Evolutionary conservation across 2,797 vertebrate genomes (phyloP).

Genomic region (Sarcophilus harrisii): DNA sequence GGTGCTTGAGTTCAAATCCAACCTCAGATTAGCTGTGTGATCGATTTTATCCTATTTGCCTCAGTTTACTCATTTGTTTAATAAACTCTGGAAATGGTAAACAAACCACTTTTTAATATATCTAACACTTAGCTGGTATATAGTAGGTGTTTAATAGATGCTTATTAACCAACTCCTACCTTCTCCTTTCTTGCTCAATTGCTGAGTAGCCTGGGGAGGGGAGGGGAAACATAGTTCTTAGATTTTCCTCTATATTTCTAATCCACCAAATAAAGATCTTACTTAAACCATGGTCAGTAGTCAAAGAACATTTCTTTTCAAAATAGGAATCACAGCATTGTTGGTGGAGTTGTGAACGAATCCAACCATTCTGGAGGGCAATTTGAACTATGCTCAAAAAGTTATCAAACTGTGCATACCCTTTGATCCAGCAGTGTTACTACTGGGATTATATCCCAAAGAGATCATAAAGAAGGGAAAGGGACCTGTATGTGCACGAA

Average conservation of each 20-base stretch:
- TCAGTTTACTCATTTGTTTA: too few relatives aligned
- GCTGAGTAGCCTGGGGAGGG: not conserved
- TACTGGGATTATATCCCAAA: too few relatives aligned
- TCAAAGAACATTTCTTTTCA: not conserved
- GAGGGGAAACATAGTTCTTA: not conserved
- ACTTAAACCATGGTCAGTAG: not conserved
- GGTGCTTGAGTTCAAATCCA: not conserved
- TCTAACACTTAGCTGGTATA: not conserved
- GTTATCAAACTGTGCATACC: too few relatives aligned
- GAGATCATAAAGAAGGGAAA: too few relatives aligned
- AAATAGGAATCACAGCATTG: not conserved
- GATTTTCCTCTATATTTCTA: not conserved
- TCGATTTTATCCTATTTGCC: not conserved
- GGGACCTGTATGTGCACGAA: too few relatives aligned
- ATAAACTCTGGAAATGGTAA: not conserved
- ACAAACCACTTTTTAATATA: too few relatives aligned
- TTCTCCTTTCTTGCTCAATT: not conserved
- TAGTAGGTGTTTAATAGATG: not conserved
- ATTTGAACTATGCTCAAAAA: too few relatives aligned
- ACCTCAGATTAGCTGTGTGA: not conserved
- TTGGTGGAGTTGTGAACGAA: too few relatives aligned
- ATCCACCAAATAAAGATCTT: not conserved
- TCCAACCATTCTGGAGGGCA: too few relatives aligned
- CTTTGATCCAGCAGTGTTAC: too few relatives aligned
- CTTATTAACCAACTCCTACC: not conserved